phyloP scores from a whole-genome alignment of 1,140 invertebrate species.

The Drosophila sproati region DNA sequence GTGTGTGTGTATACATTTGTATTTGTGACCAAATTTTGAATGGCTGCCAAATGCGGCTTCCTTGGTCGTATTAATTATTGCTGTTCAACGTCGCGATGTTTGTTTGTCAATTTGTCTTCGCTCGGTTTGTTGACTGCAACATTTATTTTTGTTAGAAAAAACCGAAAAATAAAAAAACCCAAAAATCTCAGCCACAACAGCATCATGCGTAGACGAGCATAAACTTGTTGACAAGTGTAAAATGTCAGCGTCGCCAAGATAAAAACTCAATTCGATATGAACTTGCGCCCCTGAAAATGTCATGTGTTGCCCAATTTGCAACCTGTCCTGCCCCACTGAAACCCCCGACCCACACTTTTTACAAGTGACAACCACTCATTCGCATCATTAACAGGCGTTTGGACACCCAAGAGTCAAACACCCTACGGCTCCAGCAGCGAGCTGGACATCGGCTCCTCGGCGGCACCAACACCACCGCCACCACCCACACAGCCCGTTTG shows the following conservation, averaged over 20 bases:
- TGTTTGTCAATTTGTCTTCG: conserved; percentile 82
- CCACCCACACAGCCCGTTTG: conserved; percentile 89
- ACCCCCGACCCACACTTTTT: conserved; percentile 7
- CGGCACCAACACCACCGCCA: conserved; percentile 85
- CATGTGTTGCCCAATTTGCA: conserved; percentile 44
- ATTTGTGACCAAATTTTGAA: conserved; percentile 71
- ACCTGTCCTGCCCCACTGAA: conserved; percentile 19
- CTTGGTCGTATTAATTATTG: conserved; percentile 83
- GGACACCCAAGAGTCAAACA: conserved; percentile 77
- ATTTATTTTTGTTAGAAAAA: conserved; percentile 59
- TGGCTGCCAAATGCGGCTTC: conserved; percentile 80
- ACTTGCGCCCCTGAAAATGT: conserved; percentile 74
- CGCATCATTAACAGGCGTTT: conserved; percentile 71
- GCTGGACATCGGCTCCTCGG: conserved; percentile 57
- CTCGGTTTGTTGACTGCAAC: conserved; percentile 76
- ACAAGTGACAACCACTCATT: conserved; percentile 16
- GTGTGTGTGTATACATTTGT: conserved; percentile 42
- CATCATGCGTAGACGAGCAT: conserved; percentile 46
- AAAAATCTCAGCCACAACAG: conserved; percentile 11
- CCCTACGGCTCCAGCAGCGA: conserved; percentile 73
- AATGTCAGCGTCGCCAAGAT: conserved; percentile 44
- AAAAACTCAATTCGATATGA: conserved; percentile 67
- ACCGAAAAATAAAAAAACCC: conserved; percentile 5
- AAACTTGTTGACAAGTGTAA: conserved; percentile 80
- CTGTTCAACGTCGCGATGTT: conserved; percentile 80